These are phyloP conservation scores for Tylochromis polylepis DNA, from an alignment of 2,113 vertebrate species.

Conservation along the genomic window DNA sequence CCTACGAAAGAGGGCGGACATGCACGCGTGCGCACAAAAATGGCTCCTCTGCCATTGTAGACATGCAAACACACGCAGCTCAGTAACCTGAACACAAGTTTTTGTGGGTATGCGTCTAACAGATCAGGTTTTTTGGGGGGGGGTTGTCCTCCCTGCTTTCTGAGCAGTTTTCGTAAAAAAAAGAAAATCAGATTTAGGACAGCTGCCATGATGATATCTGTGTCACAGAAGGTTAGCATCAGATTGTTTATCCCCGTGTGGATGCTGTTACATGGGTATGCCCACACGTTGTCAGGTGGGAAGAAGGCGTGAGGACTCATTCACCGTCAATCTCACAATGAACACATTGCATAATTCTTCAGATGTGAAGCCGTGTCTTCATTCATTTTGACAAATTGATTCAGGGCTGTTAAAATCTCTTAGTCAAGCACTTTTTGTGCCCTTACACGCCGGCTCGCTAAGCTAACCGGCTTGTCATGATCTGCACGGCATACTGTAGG, in stretches of 20 bases:
- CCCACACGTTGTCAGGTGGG: conserved; percentile 55
- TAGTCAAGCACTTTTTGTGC: background rate
- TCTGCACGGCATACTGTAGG: background rate
- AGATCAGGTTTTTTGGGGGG: background rate
- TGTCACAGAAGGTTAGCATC: conserved; percentile 33
- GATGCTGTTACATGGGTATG: conserved; percentile 27
- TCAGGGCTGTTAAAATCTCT: background rate
- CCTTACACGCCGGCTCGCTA: background rate
- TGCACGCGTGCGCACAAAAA: conserved; percentile 21
- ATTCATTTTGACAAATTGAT: background rate
- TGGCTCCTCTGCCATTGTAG: background rate
- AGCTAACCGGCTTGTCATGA: background rate
- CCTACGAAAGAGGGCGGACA: conserved; percentile 55
- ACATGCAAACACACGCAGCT: conserved; percentile 11
- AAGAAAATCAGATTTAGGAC: background rate
- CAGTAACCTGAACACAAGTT: background rate
- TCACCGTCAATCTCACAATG: conserved; percentile 40
- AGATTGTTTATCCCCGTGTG: conserved; percentile 8
- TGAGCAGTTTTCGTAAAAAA: background rate
- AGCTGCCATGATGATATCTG: conserved; percentile 21
- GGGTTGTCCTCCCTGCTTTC: background rate
- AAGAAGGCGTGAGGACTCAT: conserved; percentile 58
- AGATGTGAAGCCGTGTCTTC: conserved; percentile 20
- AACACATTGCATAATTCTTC: conserved; percentile 27
- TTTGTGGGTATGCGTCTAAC: background rate